phyloP scores from a whole-genome alignment of 2,888 invertebrate genomes.

The Hartigia nigra region DNA sequence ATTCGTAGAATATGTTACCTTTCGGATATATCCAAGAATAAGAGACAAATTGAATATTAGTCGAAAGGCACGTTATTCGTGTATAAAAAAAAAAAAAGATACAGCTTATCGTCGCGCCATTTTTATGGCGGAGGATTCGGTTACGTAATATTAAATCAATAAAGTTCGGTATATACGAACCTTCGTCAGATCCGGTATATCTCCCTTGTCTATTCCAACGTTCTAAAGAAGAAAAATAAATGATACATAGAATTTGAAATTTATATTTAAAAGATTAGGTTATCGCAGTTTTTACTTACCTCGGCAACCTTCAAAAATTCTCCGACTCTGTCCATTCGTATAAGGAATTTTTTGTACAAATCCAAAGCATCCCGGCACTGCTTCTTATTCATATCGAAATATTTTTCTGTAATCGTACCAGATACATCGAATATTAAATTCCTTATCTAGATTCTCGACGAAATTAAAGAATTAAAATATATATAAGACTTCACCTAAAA shows the following conservation, averaged over 20 bases:
- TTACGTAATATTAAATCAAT: not conserved
- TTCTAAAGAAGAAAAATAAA: constrained; percentile 68
- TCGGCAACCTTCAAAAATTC: constrained; percentile 94
- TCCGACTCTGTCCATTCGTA: constrained; percentile 97
- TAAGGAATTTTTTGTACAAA: constrained; percentile 98
- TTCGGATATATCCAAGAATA: constrained; percentile 24
- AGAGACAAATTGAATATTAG: constrained; percentile 14
- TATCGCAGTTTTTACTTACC: constrained; percentile 60
- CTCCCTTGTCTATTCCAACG: constrained; percentile 98
- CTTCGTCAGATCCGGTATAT: constrained; percentile 97
- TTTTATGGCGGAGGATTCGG: not conserved
- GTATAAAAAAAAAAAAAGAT: not conserved
- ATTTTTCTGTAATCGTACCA: constrained; percentile 80
- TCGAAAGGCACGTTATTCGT: not conserved
- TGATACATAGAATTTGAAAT: constrained; percentile 11
- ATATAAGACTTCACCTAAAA: constrained; percentile 74
- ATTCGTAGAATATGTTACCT: constrained; percentile 19
- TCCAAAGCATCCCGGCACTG: constrained; percentile 98
- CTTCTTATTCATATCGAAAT: constrained; percentile 99
- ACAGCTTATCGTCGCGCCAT: not conserved
- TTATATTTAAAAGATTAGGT: not conserved
- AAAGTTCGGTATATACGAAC: constrained; percentile 54
- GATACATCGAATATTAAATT: not conserved
- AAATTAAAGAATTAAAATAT: not conserved
- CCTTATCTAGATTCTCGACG: not conserved